A percentile compares a stretch with the other conserved stretches of the same genome.
Evolutionary conservation across 1,140 invertebrate species (phyloP).

Genomic region (Panulirus ornatus): DNA sequence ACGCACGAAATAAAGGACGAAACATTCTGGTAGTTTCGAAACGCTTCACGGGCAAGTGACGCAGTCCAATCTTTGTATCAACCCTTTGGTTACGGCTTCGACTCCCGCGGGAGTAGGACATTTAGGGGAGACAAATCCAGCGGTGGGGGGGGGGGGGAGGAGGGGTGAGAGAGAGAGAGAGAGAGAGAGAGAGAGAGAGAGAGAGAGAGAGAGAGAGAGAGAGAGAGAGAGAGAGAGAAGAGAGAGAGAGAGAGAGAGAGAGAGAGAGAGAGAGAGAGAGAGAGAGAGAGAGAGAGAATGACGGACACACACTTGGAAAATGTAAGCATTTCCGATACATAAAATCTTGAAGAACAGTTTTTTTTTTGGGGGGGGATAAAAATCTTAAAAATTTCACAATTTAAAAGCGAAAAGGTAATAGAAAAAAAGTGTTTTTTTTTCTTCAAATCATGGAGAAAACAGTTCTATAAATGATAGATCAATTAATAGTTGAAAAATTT

Average conservation of each 20-base stretch:
- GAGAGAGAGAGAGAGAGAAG: constrained; percentile 6
- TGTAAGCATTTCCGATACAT: too few species aligned
- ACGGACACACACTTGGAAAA: neutral
- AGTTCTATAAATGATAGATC: too few species aligned
- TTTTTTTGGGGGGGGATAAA: too few species aligned
- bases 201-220: neutral
- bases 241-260: constrained; percentile 16
- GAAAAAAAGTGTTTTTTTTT: too few species aligned
- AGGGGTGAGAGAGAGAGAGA: constrained; percentile 1
- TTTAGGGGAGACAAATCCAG: constrained; percentile 2
- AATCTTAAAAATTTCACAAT: too few species aligned
- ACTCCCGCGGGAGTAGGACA: constrained; percentile 22
- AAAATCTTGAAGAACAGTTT: too few species aligned
- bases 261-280: neutral
- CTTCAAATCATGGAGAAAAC: too few species aligned
- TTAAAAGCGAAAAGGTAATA: too few species aligned
- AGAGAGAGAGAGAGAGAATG: neutral
- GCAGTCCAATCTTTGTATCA: constrained; percentile 49
- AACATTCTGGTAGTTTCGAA: neutral
- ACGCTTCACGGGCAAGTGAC: neutral
- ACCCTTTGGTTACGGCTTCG: constrained; percentile 29
- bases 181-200: constrained; percentile 51
- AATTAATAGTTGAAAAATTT: too few species aligned
- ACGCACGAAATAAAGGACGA: neutral
- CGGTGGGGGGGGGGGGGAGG: neutral